phyloP scores from a whole-genome alignment of 2,113 vertebrate genomes.

The Leuciscus idus region DNA sequence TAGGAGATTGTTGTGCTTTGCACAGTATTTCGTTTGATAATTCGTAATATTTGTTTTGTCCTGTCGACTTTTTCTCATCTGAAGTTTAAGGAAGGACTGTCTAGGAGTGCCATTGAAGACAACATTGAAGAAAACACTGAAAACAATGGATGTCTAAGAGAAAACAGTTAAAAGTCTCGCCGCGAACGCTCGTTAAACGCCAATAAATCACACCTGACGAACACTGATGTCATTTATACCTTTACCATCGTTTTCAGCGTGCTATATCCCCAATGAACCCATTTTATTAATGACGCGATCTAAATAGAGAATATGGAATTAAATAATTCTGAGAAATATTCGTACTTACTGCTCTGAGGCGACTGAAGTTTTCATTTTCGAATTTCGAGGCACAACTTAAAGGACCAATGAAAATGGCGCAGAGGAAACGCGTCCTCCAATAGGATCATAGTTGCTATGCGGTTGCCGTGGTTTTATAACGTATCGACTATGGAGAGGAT shows the following conservation, averaged over 20 bases:
- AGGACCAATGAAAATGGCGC: conserved; percentile 16
- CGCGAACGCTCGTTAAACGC: background rate
- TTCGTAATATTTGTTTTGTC: background rate
- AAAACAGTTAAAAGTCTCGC: background rate
- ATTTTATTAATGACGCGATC: background rate
- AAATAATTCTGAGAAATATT: background rate
- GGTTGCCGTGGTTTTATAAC: background rate
- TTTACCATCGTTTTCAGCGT: background rate
- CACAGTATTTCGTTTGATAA: background rate
- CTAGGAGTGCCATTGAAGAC: no score
- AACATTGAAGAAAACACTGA: no score
- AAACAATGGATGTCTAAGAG: no score
- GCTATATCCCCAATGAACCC: background rate
- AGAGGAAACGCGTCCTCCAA: background rate
- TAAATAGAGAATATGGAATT: background rate
- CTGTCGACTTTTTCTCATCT: background rate
- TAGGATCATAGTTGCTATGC: conserved; percentile 31
- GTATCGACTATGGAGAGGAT: no score
- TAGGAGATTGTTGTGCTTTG: background rate
- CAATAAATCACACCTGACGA: background rate
- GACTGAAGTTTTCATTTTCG: background rate
- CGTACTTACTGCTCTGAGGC: background rate
- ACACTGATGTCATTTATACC: background rate
- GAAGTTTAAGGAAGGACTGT: background rate
- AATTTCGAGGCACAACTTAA: background rate